Evolutionary conservation across 1,140 invertebrate genomes (phyloP), one percentile per base, ranked within the genome.

Genomic region (Drosophila pectinifera): DNA sequence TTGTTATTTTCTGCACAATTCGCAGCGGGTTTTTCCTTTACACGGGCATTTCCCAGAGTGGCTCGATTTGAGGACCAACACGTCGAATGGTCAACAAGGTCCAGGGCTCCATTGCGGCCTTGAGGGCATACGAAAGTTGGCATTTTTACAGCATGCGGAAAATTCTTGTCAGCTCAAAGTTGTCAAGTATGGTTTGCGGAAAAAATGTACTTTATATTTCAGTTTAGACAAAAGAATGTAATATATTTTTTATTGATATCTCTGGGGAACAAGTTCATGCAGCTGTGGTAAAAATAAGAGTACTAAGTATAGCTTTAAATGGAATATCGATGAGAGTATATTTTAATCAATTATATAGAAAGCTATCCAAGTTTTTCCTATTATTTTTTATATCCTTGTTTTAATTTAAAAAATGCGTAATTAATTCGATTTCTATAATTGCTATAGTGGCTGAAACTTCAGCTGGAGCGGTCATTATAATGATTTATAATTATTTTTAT

Each of bases 51-150:
- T 24, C 10, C n/a, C 43, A 38, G 41, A 72, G 51, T 76, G 69
- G 54, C 58, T 54, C 54, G 54, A 78, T 82, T 83, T 82, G 63
- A 49, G 49, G 78, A 59, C 26, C 53, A 63, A 58, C 79, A 77
- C 73, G 68, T 78, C 24, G 41, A 34, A 14, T 49, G 64, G 59
- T 24, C 31, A 39, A 36, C 31, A 31, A 7, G 24, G 31, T 14
- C 24, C 39, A 5, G 4, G 22, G 36, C 20, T 67, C 16, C 65
- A 55, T 69, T 36, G 31, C 49, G 67, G 46, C 65, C 39, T 31
- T 53, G 36, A 26, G 48, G 48, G 18, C 34, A 38, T 36, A 13
- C 42, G 18, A 38, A 70, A 70, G 67, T 70, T 46, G 16, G 18
- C 49, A 38, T 26, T 55, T 55, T 22, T 24, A 28, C 11, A 18